These are phyloP conservation scores for Adelphocoris suturalis DNA, from an alignment of 2,888 invertebrate genomes.

Conservation along the genomic window DNA sequence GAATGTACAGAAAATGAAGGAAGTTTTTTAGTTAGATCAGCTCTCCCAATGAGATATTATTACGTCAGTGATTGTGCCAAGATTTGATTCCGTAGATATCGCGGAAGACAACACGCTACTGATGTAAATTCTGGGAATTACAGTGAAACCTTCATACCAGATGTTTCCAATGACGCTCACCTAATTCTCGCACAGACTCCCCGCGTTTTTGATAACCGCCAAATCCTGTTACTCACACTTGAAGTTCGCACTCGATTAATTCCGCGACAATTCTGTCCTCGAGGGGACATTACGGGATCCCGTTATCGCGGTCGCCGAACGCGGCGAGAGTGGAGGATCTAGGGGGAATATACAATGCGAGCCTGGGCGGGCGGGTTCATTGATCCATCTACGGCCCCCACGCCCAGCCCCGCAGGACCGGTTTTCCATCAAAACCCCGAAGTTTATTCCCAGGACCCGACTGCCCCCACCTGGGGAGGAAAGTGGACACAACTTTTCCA, in stretches of 20 bases:
- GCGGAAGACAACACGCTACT: too few relatives aligned
- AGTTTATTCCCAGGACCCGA: neutral
- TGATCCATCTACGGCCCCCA: neutral
- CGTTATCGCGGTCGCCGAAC: neutral
- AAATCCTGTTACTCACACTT: neutral
- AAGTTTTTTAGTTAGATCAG: too few relatives aligned
- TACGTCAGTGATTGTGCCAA: too few relatives aligned
- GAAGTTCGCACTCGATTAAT: neutral
- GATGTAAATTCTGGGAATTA: too few relatives aligned
- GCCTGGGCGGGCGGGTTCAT: conserved; percentile 36
- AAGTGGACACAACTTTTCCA: conserved; percentile 37
- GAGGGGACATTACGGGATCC: neutral
- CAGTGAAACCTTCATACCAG: too few relatives aligned
- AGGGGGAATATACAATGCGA: conserved; percentile 14
- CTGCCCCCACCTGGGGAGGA: neutral
- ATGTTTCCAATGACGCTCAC: too few relatives aligned
- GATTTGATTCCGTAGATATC: too few relatives aligned
- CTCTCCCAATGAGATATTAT: too few relatives aligned
- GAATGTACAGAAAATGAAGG: too few relatives aligned
- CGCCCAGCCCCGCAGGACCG: neutral
- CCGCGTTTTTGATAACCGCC: too few relatives aligned
- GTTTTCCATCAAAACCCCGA: neutral
- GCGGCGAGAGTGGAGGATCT: neutral
- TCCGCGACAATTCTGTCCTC: neutral
- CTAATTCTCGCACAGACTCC: too few relatives aligned